Evolutionary conservation across 1,140 invertebrate species (phyloP).

Genomic region (Phthorimaea operculella): DNA sequence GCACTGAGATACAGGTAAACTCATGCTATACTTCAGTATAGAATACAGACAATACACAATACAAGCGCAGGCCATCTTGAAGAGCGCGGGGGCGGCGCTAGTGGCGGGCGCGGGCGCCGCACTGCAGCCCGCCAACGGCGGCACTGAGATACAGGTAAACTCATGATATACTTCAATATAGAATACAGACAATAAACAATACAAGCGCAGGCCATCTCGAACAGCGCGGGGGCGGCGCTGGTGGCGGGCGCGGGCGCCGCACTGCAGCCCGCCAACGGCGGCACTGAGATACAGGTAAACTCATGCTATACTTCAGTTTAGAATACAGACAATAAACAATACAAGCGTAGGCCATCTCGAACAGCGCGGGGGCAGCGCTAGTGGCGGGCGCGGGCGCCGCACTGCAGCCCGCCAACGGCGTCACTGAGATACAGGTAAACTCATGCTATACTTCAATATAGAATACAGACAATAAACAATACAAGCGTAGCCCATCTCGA

Average conservation of each 20-base stretch:
- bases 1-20: constrained; percentile 59
- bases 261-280: constrained; percentile 69
- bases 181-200: too few species aligned
- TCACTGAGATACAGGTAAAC: constrained; percentile 63
- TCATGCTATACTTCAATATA: too few species aligned
- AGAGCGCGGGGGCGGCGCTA: constrained; percentile 55
- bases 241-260: constrained; percentile 65
- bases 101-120: constrained; percentile 65
- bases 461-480: too few species aligned
- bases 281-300: constrained; percentile 59
- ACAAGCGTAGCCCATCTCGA: constrained; percentile 80
- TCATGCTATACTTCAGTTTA: neutral
- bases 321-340: too few species aligned
- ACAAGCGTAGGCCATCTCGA: constrained; percentile 80
- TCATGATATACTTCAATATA: neutral
- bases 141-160: constrained; percentile 59
- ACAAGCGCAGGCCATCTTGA: constrained; percentile 80
- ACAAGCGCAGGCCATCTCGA: constrained; percentile 80
- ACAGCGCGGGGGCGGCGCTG: constrained; percentile 55
- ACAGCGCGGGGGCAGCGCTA: constrained; percentile 54
- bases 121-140: constrained; percentile 69
- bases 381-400: constrained; percentile 65
- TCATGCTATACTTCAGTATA: neutral
- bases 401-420: constrained; percentile 69
- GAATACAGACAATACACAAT: too few species aligned